phyloP scores from a whole-genome alignment of 2,797 vertebrate genomes.

The Psittacula derbiana region DNA sequence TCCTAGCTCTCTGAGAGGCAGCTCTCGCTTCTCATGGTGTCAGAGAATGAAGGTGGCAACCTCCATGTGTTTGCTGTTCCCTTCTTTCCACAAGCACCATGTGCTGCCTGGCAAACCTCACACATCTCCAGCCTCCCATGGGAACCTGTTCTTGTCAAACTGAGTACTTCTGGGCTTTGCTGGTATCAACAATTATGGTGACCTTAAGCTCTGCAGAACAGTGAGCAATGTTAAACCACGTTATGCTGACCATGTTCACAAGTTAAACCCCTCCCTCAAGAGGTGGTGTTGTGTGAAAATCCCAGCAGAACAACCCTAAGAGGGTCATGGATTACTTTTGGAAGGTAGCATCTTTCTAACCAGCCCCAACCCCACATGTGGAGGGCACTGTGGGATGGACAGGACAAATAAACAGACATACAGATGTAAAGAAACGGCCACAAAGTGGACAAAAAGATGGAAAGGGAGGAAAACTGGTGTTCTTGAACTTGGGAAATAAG shows the following conservation, averaged over 20 bases:
- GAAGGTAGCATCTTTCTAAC: background rate
- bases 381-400: background rate
- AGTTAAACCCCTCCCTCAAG: background rate
- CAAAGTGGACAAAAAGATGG: background rate
- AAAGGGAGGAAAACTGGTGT: background rate
- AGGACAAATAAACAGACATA: background rate
- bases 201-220: background rate
- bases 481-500: background rate
- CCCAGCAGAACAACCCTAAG: background rate
- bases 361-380: fast-evolving
- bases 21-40: background rate
- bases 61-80: background rate
- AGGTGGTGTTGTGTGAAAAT: background rate
- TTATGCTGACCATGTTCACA: background rate
- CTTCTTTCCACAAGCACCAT: background rate
- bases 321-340: background rate
- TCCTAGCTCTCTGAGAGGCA: background rate
- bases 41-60: background rate
- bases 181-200: background rate
- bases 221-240: background rate
- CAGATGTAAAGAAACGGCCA: background rate
- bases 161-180: background rate
- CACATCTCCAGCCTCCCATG: background rate
- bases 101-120: background rate
- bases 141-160: background rate